These are phyloP conservation scores for Alethe castanea DNA, from an alignment of 2,113 vertebrate species.

Conservation along the genomic window DNA sequence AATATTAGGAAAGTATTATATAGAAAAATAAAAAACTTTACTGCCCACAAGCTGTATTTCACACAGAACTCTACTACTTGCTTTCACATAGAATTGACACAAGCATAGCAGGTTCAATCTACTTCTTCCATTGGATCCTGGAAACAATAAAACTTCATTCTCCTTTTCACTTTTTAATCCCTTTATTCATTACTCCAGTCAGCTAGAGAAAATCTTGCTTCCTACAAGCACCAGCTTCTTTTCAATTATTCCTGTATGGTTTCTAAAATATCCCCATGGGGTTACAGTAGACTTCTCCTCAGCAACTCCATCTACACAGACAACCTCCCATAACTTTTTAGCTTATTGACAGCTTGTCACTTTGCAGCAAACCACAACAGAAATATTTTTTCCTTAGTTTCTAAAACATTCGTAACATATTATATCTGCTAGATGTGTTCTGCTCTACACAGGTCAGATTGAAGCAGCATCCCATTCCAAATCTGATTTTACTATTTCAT, in stretches of 20 bases:
- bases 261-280: not conserved
- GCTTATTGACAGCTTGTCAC: not conserved
- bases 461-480: conserved; percentile 14
- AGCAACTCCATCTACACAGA: not conserved
- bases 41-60: not conserved
- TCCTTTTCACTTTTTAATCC: not conserved
- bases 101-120: not conserved
- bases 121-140: not conserved
- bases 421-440: conserved; percentile 13
- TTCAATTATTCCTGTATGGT: not conserved
- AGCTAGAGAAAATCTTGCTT: not conserved
- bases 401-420: not conserved
- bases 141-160: not conserved
- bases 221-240: not conserved
- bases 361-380: not conserved
- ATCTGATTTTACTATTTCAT: not conserved
- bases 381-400: not conserved
- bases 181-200: not conserved
- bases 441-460: not conserved
- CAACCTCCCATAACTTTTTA: not conserved
- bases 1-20: not conserved
- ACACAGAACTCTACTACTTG: not conserved
- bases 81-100: not conserved
- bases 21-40: not conserved
- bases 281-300: not conserved